These are phyloP conservation scores for Lucinisca nassula DNA, from an alignment of 2,888 invertebrate species.

Conservation along the genomic window DNA sequence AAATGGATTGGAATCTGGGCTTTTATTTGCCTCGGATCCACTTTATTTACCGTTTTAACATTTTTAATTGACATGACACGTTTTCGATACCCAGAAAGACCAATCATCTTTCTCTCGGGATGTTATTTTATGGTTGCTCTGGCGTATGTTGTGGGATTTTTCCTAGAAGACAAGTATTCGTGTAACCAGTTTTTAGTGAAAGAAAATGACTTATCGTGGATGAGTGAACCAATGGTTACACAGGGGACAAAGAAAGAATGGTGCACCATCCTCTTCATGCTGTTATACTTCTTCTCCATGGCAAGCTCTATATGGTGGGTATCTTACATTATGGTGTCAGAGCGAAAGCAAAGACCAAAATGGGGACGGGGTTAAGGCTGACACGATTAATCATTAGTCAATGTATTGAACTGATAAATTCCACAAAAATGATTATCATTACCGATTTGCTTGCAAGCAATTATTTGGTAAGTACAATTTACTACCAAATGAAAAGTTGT, in stretches of 20 bases:
- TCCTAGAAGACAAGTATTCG: conserved; percentile 88
- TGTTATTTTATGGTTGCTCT: conserved; percentile 98
- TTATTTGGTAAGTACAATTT: too few relatives aligned
- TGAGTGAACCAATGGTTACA: conserved; percentile 86
- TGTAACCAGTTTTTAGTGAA: conserved; percentile 84
- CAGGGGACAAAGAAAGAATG: conserved; percentile 91
- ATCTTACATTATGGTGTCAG: conserved; percentile 78
- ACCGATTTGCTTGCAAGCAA: too few relatives aligned
- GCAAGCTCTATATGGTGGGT: conserved; percentile 99
- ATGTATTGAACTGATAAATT: too few relatives aligned
- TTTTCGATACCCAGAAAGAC: conserved; percentile 99
- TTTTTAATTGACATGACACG: conserved; percentile 98
- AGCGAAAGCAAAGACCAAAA: too few relatives aligned
- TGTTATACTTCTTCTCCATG: conserved; percentile 97
- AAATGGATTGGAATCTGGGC: conserved; percentile 98
- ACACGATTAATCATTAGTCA: too few relatives aligned
- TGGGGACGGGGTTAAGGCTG: too few relatives aligned
- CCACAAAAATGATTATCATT: too few relatives aligned
- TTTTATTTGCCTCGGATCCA: conserved; percentile 95
- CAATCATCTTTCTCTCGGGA: conserved; percentile 98
- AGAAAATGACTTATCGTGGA: conserved; percentile 20
- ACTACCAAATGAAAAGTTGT: too few relatives aligned
- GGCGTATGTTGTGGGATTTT: conserved; percentile 93
- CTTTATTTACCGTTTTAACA: conserved; percentile 94
- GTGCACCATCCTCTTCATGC: conserved; percentile 98